Conservation (phyloP, 1,140 invertebrate species). For the Zaprionus gabonicus region DNA sequence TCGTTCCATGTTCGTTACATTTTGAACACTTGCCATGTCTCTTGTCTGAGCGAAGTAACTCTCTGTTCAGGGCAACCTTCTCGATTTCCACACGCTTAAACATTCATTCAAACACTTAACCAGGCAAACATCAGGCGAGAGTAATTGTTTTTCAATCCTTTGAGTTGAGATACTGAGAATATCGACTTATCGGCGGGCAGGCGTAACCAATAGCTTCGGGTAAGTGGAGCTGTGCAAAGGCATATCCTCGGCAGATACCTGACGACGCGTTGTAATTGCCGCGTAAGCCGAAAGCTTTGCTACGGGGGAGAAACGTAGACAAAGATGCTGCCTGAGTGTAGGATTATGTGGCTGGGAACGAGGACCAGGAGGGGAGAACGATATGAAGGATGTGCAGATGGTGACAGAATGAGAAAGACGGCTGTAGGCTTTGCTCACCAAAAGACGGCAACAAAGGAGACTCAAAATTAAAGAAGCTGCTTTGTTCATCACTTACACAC, state of each 20-base stretch:
- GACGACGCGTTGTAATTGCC: conserved; percentile 6
- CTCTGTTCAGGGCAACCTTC: not conserved
- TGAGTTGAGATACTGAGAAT: not conserved
- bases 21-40: not conserved
- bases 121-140: not conserved
- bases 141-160: conserved; percentile 12
- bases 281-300: not conserved
- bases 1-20: not conserved
- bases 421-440: not conserved
- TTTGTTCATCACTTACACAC: conserved; percentile 53
- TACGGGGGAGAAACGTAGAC: not conserved
- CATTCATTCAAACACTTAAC: conserved; percentile 7
- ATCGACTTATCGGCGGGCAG: not conserved
- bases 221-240: not conserved
- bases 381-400: not conserved
- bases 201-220: not conserved
- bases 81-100: not conserved
- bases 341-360: not conserved
- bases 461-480: conserved; percentile 32
- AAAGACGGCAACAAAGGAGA: conserved; percentile 54
- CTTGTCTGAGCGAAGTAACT: not conserved
- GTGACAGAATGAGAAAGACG: not conserved
- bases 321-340: not conserved
- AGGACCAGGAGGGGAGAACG: not conserved
- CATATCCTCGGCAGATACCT: not conserved